Evolutionary conservation across 2,888 invertebrate species (phyloP), one percentile per base, ranked within the genome.

Genomic region (Ariolimax columbianus): DNA sequence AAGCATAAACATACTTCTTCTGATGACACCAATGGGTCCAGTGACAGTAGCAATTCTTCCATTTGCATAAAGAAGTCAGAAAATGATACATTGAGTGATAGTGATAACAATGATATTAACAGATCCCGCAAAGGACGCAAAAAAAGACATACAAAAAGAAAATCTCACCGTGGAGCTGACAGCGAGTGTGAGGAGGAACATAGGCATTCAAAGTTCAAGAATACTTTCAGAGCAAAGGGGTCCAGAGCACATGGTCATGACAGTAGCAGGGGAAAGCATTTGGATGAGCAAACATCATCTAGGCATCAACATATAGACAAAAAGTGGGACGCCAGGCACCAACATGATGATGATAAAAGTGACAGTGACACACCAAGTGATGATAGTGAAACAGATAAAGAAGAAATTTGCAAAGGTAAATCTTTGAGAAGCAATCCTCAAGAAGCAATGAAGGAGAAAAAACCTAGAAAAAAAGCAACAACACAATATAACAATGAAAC

Each of bases 281-380:
- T 55, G 26, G 72, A 82, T 68, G 36, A 33, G 47, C 11, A 9
- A 66, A 14, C n/a, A 3, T 72, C 38, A 63, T 82, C 82, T 38
- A 82, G 72, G 55, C 59, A 82, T 59, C 30, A 33, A 7, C 82
- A 82, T 72, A 36, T 82, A 14, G 82, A 82, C 75, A 73, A 47
- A 36, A 68, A 77, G 19, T 73, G 73, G 19, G 63, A 63, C 36
- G 43, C 36, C 47, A 33, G 77, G 55, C 82, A 78, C 59, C 36
- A 63, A 38, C 43, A 73, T 36, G 43, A 79, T 36, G 83, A 66
- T 0, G 59, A 63, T 38, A 59, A 59, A 26, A 47, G 43, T 55
- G 81, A 85, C 7, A 33, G 43, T 47, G 77, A 85, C 0, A 33
- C 59, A 38, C 30, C 23, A 19, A 40, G 47, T 70, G 51, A 70